Percentiles rank a stretch among this genome's conserved stretches.
Evolutionary conservation across 2,113 vertebrate genomes (phyloP).

Genomic region (Blennius ocellaris): DNA sequence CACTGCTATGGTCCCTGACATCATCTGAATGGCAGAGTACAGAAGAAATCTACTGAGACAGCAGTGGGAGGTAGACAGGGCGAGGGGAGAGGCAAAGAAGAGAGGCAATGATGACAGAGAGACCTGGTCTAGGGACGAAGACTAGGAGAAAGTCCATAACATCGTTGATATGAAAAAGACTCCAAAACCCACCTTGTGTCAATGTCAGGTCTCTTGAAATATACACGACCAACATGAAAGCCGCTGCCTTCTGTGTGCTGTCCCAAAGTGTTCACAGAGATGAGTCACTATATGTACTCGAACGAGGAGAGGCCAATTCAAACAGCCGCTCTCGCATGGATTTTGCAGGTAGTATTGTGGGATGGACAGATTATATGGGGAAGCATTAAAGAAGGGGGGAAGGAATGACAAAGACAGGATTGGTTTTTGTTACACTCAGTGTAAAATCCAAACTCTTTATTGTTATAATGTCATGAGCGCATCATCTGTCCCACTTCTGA

Average conservation of each 20-base stretch:
- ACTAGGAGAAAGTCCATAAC: conserved; percentile 44
- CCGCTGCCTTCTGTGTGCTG: conserved; percentile 19
- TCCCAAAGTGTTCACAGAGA: conserved; percentile 41
- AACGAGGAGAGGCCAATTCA: conserved; percentile 53
- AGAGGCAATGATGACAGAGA: conserved; percentile 40
- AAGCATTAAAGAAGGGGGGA: conserved; percentile 17
- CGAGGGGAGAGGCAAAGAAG: conserved; percentile 19
- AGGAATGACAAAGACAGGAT: conserved; percentile 42
- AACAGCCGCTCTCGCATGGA: conserved; percentile 36
- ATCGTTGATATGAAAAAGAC: conserved; percentile 44
- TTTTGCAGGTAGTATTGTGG: conserved; percentile 44
- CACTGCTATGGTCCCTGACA: conserved; percentile 60
- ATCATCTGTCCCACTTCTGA: conserved; percentile 75
- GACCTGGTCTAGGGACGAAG: conserved; percentile 37
- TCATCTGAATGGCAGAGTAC: conserved; percentile 55
- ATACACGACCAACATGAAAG: conserved; percentile 42
- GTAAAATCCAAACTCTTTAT: conserved; percentile 69
- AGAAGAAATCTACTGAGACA: conserved; percentile 56
- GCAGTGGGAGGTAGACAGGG: conserved; percentile 40
- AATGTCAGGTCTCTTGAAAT: conserved; percentile 35
- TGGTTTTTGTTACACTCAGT: conserved; percentile 64
- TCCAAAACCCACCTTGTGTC: conserved; percentile 40
- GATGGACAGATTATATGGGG: conserved; percentile 38
- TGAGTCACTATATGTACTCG: conserved; percentile 61
- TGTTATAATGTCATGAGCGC: conserved; percentile 71